Conservation (phyloP, 2,113 vertebrate species). For the Thalassoma bifasciatum region DNA sequence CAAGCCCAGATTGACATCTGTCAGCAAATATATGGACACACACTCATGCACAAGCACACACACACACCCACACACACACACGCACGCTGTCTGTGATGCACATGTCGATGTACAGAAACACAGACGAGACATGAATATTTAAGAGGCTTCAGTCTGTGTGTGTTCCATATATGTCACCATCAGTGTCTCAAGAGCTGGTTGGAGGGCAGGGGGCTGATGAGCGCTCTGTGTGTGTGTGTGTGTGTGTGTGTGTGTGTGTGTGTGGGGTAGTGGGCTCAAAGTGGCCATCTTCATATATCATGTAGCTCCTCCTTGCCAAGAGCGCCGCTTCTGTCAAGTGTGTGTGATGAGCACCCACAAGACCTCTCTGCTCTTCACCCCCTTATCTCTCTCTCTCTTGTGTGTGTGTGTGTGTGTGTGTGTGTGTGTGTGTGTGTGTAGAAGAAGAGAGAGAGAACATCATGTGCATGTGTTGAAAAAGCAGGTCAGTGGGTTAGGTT, state of each 20-base stretch:
- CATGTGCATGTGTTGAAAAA: constrained; percentile 59
- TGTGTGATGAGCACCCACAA: constrained; percentile 76
- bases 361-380: constrained; percentile 59
- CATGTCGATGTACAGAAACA: constrained; percentile 49
- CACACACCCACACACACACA: constrained; percentile 26
- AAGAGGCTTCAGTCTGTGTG: constrained; percentile 76
- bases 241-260: constrained; percentile 37
- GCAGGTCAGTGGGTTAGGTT: constrained; percentile 71
- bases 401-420: constrained; percentile 17
- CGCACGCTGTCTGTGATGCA: constrained; percentile 23
- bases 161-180: constrained; percentile 82
- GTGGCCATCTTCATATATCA: constrained; percentile 79
- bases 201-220: constrained; percentile 75
- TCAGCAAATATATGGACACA: constrained; percentile 31
- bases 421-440: constrained; percentile 13
- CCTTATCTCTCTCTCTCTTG: not conserved
- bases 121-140: constrained; percentile 81
- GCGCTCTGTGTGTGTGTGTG: constrained; percentile 38
- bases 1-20: constrained; percentile 33
- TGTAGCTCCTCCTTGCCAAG: constrained; percentile 71
- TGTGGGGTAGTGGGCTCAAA: constrained; percentile 51
- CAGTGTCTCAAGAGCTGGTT: constrained; percentile 69
- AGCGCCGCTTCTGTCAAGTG: constrained; percentile 80
- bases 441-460: constrained; percentile 27
- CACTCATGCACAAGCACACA: too few species aligned